Conservation (phyloP, 2,797 vertebrate genomes). For the Sebastes nivosus region DNA sequence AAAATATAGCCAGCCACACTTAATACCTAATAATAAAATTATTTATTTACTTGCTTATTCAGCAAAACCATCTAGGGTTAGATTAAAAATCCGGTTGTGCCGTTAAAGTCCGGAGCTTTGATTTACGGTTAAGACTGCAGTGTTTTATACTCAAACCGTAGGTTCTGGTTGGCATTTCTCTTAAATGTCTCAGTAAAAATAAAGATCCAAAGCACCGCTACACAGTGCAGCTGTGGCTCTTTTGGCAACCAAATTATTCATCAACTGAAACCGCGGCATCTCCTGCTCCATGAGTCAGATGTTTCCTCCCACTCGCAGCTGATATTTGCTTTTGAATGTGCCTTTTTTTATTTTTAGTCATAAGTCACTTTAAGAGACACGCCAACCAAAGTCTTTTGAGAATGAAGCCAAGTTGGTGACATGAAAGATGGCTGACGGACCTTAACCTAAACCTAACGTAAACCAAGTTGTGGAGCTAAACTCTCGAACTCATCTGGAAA, state of each 20-base stretch:
- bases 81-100: not conserved
- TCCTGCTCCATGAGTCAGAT: constrained; percentile 31
- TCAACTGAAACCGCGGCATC: constrained; percentile 6
- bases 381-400: not conserved
- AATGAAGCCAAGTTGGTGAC: not conserved
- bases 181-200: not conserved
- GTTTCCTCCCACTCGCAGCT: constrained; percentile 35
- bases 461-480: not conserved
- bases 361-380: not conserved
- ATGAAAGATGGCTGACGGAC: not conserved
- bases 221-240: constrained; percentile 1
- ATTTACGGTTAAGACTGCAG: not conserved
- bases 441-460: not conserved
- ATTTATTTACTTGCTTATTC: not conserved
- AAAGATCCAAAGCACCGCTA: not conserved
- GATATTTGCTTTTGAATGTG: constrained; percentile 36
- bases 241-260: constrained; percentile 9
- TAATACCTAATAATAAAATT: not conserved
- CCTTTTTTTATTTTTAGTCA: constrained; percentile 7
- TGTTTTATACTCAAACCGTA: not conserved
- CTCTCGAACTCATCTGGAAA: not conserved
- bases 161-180: not conserved
- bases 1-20: not conserved
- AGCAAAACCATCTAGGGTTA: not conserved
- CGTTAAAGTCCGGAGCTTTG: not conserved